phyloP scores from a whole-genome alignment of 2,113 vertebrate genomes.

The Heterotilapia buettikoferi region DNA sequence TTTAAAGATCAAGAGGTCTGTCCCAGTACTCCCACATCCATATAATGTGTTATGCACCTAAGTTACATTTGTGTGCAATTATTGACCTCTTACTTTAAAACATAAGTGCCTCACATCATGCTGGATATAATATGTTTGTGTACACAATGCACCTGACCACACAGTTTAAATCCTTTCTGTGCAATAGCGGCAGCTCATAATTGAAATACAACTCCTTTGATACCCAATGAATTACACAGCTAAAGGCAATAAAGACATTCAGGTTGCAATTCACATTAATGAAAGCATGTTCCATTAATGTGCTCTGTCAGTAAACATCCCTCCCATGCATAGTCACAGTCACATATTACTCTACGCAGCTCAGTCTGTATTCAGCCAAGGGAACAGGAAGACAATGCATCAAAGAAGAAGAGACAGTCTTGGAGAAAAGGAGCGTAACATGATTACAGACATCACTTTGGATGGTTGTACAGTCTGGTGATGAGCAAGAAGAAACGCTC shows the following conservation, averaged over 20 bases:
- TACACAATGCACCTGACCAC: not conserved
- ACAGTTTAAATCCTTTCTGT: not conserved
- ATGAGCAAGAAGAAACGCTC: not conserved
- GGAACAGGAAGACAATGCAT: not conserved
- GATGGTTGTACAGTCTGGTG: not conserved
- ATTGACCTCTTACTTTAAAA: not conserved
- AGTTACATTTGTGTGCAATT: not conserved
- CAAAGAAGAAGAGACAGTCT: not conserved
- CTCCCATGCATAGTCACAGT: not conserved
- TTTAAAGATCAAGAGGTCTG: not conserved
- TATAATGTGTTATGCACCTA: not conserved
- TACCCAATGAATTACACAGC: slow-evolving; percentile 21
- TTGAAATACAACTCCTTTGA: slow-evolving; percentile 22
- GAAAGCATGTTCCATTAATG: slow-evolving; percentile 53
- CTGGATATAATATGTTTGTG: not conserved
- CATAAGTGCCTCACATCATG: not conserved
- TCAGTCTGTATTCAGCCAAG: not conserved
- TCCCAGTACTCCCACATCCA: not conserved
- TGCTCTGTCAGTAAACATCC: slow-evolving; percentile 40
- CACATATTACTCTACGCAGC: not conserved
- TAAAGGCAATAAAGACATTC: slow-evolving; percentile 29
- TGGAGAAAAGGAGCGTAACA: not conserved
- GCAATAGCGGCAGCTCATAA: not conserved
- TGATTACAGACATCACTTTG: not conserved
- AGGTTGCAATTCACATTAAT: slow-evolving; percentile 38